phyloP scores from a whole-genome alignment of 2,797 vertebrate genomes.

The Pempheris klunzingeri region DNA sequence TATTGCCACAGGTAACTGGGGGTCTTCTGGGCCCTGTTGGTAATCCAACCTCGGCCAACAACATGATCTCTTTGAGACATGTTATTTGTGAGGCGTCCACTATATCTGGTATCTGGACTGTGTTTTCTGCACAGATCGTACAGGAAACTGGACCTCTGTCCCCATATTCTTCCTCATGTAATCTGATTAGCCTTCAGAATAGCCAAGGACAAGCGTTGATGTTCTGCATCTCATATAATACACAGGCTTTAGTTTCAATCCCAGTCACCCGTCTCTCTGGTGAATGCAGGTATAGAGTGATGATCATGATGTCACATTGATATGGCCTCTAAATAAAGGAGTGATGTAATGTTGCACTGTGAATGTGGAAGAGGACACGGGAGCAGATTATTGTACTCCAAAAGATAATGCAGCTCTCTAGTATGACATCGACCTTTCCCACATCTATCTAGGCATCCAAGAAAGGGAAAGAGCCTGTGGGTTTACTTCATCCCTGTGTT shows the following conservation, averaged over 20 bases:
- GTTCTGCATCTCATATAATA: constrained; percentile 68
- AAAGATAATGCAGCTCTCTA: constrained; percentile 64
- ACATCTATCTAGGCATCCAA: constrained; percentile 59
- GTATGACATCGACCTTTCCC: constrained; percentile 59
- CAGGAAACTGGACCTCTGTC: constrained; percentile 59
- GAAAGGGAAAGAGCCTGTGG: constrained; percentile 59
- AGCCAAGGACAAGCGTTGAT: constrained; percentile 57
- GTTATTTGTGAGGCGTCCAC: constrained; percentile 22
- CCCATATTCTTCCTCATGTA: constrained; percentile 54
- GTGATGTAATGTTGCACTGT: constrained; percentile 77
- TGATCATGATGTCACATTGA: constrained; percentile 77
- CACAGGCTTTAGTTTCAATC: constrained; percentile 68
- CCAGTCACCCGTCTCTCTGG: constrained; percentile 46
- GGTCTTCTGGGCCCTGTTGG: neutral
- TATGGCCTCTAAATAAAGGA: constrained; percentile 75
- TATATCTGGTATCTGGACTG: constrained; percentile 29
- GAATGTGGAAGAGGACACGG: constrained; percentile 54
- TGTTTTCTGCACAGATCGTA: constrained; percentile 30
- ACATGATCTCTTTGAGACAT: neutral
- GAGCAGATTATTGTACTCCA: constrained; percentile 64
- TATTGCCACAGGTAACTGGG: neutral
- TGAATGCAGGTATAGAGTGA: constrained; percentile 75
- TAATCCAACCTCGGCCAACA: neutral
- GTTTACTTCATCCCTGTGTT: constrained; percentile 32
- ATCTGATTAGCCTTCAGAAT: constrained; percentile 69